These are phyloP conservation scores for Papilio aristodemus DNA, from an alignment of 1,140 invertebrate species.

Conservation along the genomic window DNA sequence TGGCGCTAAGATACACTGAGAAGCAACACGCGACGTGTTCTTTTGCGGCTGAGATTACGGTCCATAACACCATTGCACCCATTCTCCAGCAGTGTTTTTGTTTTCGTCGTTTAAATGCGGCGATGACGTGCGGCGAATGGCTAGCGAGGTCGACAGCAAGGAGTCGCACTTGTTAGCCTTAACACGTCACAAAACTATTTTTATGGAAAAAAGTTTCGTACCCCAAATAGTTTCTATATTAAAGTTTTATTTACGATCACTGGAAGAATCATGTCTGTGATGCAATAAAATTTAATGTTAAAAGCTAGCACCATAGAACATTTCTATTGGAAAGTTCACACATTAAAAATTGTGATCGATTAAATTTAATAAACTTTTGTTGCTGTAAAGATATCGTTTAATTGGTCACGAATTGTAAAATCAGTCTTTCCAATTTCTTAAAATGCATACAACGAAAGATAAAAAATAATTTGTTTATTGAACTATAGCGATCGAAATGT, in stretches of 20 bases:
- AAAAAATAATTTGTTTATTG: slow-evolving; percentile 21
- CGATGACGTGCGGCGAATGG: slow-evolving; percentile 12
- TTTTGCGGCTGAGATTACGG: too few species aligned
- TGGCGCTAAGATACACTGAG: too few species aligned
- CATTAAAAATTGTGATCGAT: slow-evolving; percentile 17
- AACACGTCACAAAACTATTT: slow-evolving; percentile 31
- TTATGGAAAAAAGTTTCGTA: slow-evolving; percentile 23
- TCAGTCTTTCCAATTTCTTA: background rate
- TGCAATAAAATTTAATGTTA: slow-evolving; percentile 10
- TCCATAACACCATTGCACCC: background rate
- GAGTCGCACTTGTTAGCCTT: slow-evolving; percentile 26
- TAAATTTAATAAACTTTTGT: slow-evolving; percentile 11
- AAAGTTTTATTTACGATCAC: background rate
- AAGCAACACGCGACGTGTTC: too few species aligned
- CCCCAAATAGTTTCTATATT: background rate
- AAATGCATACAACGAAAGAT: slow-evolving; percentile 2
- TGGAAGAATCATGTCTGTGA: background rate
- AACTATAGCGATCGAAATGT: background rate
- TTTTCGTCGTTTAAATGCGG: slow-evolving; percentile 7
- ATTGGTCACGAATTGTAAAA: slow-evolving; percentile 29
- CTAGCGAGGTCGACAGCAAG: slow-evolving; percentile 21
- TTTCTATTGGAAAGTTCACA: slow-evolving; percentile 23
- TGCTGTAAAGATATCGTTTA: slow-evolving; percentile 1
- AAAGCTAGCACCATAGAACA: background rate
- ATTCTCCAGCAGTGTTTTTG: background rate